Conservation (phyloP, 2,888 invertebrate genomes). For the Drosophila melanosoma region DNA sequence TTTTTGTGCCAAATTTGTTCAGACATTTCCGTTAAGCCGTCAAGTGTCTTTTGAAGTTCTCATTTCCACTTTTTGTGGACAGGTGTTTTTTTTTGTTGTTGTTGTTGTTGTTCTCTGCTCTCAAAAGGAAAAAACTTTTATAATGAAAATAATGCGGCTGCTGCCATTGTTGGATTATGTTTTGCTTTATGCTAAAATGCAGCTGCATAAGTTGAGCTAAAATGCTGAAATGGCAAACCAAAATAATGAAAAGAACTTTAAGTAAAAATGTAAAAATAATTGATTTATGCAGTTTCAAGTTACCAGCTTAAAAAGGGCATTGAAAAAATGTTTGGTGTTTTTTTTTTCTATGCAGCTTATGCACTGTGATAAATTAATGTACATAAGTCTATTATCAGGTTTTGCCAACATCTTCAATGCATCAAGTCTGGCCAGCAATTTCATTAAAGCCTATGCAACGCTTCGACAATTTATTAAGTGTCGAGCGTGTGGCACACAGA, state of each 20-base stretch:
- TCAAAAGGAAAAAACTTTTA: slow-evolving; percentile 53
- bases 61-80: slow-evolving; percentile 47
- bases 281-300: not conserved
- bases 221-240: not conserved
- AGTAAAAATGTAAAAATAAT: not conserved
- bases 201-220: slow-evolving; percentile 25
- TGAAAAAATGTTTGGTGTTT: not conserved
- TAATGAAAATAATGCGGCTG: slow-evolving; percentile 65
- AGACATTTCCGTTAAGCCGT: slow-evolving; percentile 38
- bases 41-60: slow-evolving; percentile 50
- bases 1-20: slow-evolving; percentile 17
- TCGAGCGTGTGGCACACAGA: slow-evolving; percentile 62
- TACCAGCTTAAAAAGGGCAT: not conserved
- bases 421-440: slow-evolving; percentile 43
- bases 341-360: not conserved
- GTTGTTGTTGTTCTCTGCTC: slow-evolving; percentile 11
- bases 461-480: slow-evolving; percentile 74
- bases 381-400: slow-evolving; percentile 32
- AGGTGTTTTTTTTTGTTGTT: slow-evolving; percentile 31
- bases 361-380: slow-evolving; percentile 1
- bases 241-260: not conserved
- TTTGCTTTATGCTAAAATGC: slow-evolving; percentile 11
- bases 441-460: slow-evolving; percentile 63
- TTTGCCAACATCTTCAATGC: slow-evolving; percentile 20
- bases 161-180: slow-evolving; percentile 20